Evolutionary conservation across 2,113 vertebrate species (phyloP).

Genomic region (Hypocryptadius cinnamomeus): DNA sequence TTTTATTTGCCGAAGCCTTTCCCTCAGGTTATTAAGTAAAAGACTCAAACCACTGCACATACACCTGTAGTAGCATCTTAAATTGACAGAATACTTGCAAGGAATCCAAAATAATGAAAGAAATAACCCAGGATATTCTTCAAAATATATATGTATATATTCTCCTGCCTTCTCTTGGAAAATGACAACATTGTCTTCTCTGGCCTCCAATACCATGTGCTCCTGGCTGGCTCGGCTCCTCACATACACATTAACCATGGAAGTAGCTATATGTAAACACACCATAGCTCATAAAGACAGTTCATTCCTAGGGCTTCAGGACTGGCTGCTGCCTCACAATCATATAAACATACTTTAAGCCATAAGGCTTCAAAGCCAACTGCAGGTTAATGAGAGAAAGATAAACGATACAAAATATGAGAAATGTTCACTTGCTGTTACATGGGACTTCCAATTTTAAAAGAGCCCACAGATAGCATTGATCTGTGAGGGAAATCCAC

Average conservation of each 20-base stretch:
- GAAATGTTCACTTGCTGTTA: neutral
- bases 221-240: neutral
- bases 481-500: neutral
- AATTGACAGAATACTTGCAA: neutral
- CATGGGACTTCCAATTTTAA: neutral
- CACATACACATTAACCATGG: neutral
- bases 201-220: neutral
- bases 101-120: neutral
- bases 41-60: neutral
- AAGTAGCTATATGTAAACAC: neutral
- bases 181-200: neutral
- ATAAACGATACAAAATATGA: neutral
- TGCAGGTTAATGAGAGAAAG: neutral
- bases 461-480: neutral
- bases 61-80: neutral
- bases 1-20: neutral
- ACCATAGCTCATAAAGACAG: neutral
- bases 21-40: neutral
- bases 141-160: neutral
- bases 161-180: neutral
- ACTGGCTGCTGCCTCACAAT: neutral
- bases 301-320: neutral
- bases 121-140: neutral
- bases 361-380: neutral
- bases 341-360: neutral